Percentiles rank a stretch among this genome's conserved stretches.
Conservation (phyloP, 2,113 vertebrate genomes). For the Dicrurus megarhynchus region DNA sequence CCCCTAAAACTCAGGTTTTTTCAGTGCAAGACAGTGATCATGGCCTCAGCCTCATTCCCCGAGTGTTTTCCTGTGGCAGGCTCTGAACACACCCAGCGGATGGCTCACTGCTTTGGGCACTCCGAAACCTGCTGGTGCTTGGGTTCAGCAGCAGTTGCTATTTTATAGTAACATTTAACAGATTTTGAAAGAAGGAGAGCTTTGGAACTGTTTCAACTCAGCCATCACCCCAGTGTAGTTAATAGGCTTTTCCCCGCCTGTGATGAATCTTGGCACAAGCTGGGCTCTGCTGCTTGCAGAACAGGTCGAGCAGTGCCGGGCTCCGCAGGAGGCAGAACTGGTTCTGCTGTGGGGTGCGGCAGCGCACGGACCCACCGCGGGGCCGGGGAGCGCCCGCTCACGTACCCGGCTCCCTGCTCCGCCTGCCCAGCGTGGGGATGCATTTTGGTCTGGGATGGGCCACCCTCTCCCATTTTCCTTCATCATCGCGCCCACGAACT, state of each 20-base stretch:
- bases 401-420: neutral
- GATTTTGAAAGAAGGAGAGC: neutral
- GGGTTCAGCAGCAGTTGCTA: neutral
- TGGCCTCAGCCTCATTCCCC: neutral
- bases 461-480: neutral
- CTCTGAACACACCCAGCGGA: neutral
- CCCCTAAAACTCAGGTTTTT: neutral
- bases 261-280: neutral
- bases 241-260: neutral
- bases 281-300: neutral
- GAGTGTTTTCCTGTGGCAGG: neutral
- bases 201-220: neutral
- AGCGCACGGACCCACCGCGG: neutral
- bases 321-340: neutral
- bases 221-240: neutral
- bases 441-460: accelerated
- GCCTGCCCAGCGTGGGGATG: accelerated
- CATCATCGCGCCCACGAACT: neutral
- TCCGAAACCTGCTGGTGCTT: neutral
- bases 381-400: neutral
- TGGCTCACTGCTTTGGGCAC: neutral
- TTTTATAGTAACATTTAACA: neutral
- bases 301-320: neutral
- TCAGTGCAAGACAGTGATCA: neutral
- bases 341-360: neutral